Evolutionary conservation across 2,113 vertebrate genomes (phyloP).

Genomic region (Engraulis encrasicolus): DNA sequence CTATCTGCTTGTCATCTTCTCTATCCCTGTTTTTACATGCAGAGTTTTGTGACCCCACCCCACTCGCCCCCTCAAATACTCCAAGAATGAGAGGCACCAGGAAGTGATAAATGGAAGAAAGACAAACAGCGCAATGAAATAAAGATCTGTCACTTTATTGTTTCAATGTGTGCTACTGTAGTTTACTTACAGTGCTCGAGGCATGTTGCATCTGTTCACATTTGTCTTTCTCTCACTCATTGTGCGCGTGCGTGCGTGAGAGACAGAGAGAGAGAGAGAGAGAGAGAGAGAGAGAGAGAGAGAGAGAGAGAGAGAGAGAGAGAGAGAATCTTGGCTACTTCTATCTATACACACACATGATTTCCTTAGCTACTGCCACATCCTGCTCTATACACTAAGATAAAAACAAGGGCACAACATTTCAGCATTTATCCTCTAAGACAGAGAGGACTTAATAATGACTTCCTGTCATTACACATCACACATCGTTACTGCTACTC

Average conservation of each 20-base stretch:
- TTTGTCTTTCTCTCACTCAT: conserved; percentile 26
- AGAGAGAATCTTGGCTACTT: too few species aligned
- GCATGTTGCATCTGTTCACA: conserved; percentile 15
- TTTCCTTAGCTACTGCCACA: conserved; percentile 23
- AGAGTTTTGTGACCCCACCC: background rate
- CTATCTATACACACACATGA: background rate
- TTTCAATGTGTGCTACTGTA: background rate
- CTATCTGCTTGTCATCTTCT: background rate
- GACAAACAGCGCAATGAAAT: background rate
- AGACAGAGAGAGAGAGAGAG: too few species aligned
- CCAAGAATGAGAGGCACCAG: background rate
- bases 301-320: too few species aligned
- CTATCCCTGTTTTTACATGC: background rate
- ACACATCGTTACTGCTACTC: background rate
- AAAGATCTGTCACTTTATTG: background rate
- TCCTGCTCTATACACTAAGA: background rate
- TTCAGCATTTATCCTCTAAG: background rate
- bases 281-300: too few species aligned
- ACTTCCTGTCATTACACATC: conserved; percentile 25
- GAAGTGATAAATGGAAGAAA: background rate
- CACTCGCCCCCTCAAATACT: background rate
- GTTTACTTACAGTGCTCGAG: background rate
- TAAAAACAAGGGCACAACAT: background rate
- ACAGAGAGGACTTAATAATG: background rate
- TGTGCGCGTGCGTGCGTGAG: too few species aligned